Evolutionary conservation across 2,888 invertebrate species (phyloP).

Genomic region (Alsophila aescularia): DNA sequence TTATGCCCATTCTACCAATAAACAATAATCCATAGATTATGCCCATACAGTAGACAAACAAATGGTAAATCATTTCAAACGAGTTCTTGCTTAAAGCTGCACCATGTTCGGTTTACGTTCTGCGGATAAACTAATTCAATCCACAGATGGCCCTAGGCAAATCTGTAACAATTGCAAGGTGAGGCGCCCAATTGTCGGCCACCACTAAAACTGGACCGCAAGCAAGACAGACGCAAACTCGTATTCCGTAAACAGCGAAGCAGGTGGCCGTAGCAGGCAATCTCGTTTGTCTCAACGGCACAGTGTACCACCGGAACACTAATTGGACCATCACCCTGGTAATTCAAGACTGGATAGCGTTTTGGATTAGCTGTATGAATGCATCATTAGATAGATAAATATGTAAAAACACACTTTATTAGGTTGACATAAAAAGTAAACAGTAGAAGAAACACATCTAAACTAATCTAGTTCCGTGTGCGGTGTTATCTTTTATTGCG

Average conservation of each 20-base stretch:
- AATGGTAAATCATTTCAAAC: no score
- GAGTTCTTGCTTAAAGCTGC: background rate
- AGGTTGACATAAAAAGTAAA: no score
- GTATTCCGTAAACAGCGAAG: constrained; percentile 62
- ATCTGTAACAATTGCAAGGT: constrained; percentile 41
- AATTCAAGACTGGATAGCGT: constrained; percentile 76
- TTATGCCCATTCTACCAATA: no score
- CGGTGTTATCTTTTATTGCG: no score
- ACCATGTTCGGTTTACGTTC: background rate
- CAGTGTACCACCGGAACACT: constrained; percentile 68
- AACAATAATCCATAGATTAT: no score
- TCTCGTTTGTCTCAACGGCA: constrained; percentile 71
- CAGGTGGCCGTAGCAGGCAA: constrained; percentile 70
- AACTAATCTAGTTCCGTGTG: no score
- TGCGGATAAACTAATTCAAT: background rate
- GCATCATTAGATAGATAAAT: no score
- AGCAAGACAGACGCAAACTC: constrained; percentile 57
- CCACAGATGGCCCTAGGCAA: constrained; percentile 9
- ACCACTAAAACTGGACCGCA: constrained; percentile 54
- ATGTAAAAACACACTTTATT: background rate
- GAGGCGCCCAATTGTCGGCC: constrained; percentile 44
- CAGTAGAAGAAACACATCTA: no score
- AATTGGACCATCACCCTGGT: constrained; percentile 78
- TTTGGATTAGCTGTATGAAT: no score
- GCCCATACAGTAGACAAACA: no score